Percentiles rank a stretch among this genome's conserved stretches.
These are phyloP conservation scores for Narcine bancroftii DNA, from an alignment of 2,113 vertebrate species.

Conservation along the genomic window DNA sequence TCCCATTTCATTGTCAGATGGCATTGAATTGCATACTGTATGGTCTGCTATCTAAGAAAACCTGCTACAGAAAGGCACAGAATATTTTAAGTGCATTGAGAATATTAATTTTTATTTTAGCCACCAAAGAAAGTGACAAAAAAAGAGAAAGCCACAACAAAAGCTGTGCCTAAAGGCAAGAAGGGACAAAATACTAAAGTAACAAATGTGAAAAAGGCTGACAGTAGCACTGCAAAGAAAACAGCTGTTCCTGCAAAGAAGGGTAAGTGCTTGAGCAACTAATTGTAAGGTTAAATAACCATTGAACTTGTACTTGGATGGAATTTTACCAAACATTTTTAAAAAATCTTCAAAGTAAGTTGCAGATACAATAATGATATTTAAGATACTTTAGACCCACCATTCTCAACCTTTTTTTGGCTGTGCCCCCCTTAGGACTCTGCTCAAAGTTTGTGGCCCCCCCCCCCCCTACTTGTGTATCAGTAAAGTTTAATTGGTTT, in stretches of 20 bases:
- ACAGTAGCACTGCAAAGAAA: constrained; percentile 85
- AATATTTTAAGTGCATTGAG: not conserved
- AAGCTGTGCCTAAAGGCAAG: constrained; percentile 58
- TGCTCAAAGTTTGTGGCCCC: too few relatives aligned
- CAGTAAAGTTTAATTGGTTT: too few relatives aligned
- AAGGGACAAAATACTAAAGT: constrained; percentile 54
- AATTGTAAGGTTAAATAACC: not conserved
- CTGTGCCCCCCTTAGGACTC: too few relatives aligned
- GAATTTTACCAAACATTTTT: too few relatives aligned
- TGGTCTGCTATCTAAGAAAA: not conserved
- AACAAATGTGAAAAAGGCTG: constrained; percentile 86
- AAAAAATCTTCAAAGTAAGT: not conserved
- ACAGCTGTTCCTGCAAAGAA: constrained; percentile 65
- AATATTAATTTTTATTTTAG: constrained; percentile 47
- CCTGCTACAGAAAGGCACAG: not conserved
- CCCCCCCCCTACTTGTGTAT: too few relatives aligned
- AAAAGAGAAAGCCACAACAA: constrained; percentile 59
- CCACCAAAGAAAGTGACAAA: constrained; percentile 70
- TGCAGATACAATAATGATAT: too few relatives aligned
- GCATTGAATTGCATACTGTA: not conserved
- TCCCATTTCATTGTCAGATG: not conserved
- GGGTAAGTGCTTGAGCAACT: constrained; percentile 49
- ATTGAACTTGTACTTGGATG: too few relatives aligned
- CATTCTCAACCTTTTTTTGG: too few relatives aligned
- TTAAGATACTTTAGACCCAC: too few relatives aligned